Conservation (phyloP, 2,113 vertebrate genomes). For the Bubo blakistoni region DNA sequence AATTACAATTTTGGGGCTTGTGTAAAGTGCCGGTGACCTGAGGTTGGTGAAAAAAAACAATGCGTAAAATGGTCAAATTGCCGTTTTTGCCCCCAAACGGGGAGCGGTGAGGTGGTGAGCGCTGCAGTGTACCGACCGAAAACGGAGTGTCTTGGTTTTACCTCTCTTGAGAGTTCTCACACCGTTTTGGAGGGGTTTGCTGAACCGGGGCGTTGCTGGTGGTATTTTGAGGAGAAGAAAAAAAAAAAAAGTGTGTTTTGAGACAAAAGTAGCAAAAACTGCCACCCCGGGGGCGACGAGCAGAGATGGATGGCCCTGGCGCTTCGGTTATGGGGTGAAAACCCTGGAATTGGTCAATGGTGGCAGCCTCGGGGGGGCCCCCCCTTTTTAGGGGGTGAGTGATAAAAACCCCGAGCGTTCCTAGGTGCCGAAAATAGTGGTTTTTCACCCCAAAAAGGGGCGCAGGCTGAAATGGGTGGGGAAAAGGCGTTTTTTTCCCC, state of each 20-base stretch:
- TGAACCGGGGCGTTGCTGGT: neutral
- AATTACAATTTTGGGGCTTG: neutral
- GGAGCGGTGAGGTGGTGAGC: neutral
- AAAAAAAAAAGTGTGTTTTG: neutral
- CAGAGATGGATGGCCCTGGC: neutral
- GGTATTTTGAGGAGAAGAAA: neutral
- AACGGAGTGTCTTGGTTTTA: neutral
- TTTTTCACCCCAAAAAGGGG: neutral
- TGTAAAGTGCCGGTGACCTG: neutral
- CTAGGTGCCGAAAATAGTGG: too few species aligned
- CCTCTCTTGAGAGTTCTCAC: neutral
- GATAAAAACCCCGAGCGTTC: too few species aligned
- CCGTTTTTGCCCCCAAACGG: neutral
- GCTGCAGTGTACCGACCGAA: neutral
- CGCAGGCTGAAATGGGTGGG: neutral
- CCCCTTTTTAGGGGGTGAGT: too few species aligned
- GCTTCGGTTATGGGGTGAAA: neutral
- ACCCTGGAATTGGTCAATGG: neutral
- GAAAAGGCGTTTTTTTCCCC: neutral
- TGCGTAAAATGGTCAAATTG: neutral
- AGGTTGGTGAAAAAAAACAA: neutral
- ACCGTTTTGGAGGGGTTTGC: neutral
- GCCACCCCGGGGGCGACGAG: neutral
- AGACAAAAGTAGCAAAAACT: neutral
- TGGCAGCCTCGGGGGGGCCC: fast-evolving